Base-by-base conservation (phyloP, 2,113 vertebrate species). In the Anseranas semipalmata region DNA sequence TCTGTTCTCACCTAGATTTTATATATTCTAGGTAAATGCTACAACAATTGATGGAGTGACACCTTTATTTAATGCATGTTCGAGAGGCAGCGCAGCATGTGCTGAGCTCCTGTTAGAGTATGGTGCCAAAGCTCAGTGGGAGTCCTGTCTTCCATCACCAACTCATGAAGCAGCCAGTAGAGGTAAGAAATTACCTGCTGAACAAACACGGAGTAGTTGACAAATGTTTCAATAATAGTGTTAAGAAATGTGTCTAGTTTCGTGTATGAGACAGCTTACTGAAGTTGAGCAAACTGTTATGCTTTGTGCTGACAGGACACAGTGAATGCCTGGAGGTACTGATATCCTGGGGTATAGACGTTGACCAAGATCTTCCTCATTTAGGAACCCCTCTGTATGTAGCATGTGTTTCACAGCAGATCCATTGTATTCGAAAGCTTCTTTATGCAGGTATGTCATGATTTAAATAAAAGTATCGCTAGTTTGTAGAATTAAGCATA, bases 301-400 rank as follows among this genome's bases (percentile, higher is more conserved):
- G 91, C 43, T 95, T 70, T 91, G 41, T 97, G 22, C 65, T 91
- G 83, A 39, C 98, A 99, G 99, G 99, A 96, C 98, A 99, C 97
- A 98, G 98, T 22, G 98, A 99, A 50, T 99, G 99, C 84, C 98
- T 99, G 60, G 99, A 99, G 93, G 98, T 98, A 22, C 97, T 99
- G 93, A 98, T 99, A 83, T 98, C 98, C 72, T 99, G 99, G 98
- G 99, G 99, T 71, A 98, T 98, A 90, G 99, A 99, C 62, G 98
- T 99, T 94, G 99, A 99, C 96, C 98, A 98, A 96, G 98, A 99
- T 81, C 98, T 99, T 96, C 99, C 99, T 97, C 98, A 99, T 82
- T 95, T 99, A 97, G 99, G 99, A 95, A 99, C 99, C 2, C 98
- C 99, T 58, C 98, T 99, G 28, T 99, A 99, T 45, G 98, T 98